Evolutionary conservation across 1,140 invertebrate genomes (phyloP), one percentile per base, ranked within the genome.

Genomic region (Copidosoma floridanum): DNA sequence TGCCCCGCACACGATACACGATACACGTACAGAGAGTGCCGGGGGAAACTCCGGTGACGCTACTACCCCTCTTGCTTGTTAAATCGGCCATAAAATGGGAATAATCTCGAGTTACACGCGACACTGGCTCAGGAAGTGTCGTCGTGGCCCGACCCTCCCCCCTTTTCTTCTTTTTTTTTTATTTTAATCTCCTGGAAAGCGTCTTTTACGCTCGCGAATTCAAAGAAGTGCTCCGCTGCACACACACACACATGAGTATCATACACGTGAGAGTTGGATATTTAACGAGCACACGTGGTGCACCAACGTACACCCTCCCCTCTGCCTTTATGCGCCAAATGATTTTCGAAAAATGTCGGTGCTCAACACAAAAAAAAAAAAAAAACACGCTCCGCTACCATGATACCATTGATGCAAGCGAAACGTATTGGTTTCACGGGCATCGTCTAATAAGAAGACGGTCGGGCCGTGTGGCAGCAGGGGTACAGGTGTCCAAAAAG

Each of bases 51-150:
- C 16, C 1, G 23, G 23, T 48, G 43, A 52, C 21, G 43, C 44
- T 61, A 51, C 58, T n/a, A n/a, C n/a, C n/a, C 10, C 57, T 63
- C 48, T 65, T 57, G 66, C 69, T 69, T 70, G 68, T 75, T 75
- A 73, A 76, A 76, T 75, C 62, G 67, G 37, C 64, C 51, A 69
- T 75, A 68, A 77, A 77, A 75, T 67, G 63, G 64, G 63, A 69
- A 71, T 72, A 73, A 75, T 75, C 65, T 75, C 68, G 58, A 69
- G 68, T 76, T 73, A 73, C 71, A 65, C 44, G 21, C 18, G n/a
- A 61, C 53, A 56, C 46, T 56, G 59, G 57, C 60, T 51, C 63
- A 52, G 68, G 63, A 65, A 62, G 63, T 63, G 61, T 62, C 64
- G 61, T 57, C 24, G 54, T 38, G 61, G 54, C 55, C 44, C 63